Conservation (phyloP, 1,140 invertebrate genomes). For the Drosophila kepulauana region DNA sequence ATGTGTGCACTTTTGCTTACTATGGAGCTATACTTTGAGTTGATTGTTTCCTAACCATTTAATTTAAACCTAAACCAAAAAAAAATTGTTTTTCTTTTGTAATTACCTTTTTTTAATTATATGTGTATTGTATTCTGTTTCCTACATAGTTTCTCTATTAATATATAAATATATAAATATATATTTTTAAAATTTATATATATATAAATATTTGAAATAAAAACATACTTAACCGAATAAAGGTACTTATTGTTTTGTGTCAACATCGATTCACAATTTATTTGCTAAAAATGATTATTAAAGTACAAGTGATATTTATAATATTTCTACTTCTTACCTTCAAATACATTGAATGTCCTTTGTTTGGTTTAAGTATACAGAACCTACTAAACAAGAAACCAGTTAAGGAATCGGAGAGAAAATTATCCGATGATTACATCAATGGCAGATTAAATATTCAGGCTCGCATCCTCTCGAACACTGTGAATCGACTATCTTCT, state of each 20-base stretch:
- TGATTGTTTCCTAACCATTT: too few species aligned
- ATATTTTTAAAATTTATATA: too few species aligned
- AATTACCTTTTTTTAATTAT: background rate
- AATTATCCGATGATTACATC: constrained; percentile 33
- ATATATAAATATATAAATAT: too few species aligned
- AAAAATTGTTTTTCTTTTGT: background rate
- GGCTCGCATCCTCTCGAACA: constrained; percentile 34
- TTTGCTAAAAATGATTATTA: background rate
- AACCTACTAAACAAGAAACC: background rate
- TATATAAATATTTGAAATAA: too few species aligned
- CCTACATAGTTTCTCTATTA: too few species aligned
- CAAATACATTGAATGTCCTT: background rate
- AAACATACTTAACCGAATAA: too few species aligned
- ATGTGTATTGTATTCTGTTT: too few species aligned
- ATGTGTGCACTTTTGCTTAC: background rate
- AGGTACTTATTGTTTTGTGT: background rate
- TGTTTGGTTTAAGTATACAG: background rate
- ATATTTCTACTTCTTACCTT: background rate
- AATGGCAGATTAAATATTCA: constrained; percentile 36
- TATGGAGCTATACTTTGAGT: background rate
- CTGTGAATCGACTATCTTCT: constrained; percentile 25
- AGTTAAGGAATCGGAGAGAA: background rate
- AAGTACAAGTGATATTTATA: background rate
- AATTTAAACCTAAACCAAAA: too few species aligned
- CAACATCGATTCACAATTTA: background rate